Percentiles rank a stretch among this genome's conserved stretches.
These are phyloP conservation scores for Macrochelys suwanniensis DNA, from an alignment of 2,797 vertebrate genomes.

Conservation along the genomic window DNA sequence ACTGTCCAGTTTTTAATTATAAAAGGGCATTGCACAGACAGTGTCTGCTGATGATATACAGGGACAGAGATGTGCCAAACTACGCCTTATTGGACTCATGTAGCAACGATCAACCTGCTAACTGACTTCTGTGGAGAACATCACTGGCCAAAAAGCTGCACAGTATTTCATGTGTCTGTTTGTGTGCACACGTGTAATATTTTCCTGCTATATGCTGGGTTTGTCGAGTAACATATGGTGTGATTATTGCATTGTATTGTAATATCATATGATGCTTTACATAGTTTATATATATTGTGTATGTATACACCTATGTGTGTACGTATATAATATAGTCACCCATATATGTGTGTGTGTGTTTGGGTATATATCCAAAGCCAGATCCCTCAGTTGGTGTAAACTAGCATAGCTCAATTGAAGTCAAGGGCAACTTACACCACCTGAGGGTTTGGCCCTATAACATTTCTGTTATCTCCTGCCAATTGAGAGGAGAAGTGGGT, in stretches of 20 bases:
- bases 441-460: not conserved
- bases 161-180: not conserved
- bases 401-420: not conserved
- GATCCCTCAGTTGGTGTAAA: not conserved
- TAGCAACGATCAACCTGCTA: not conserved
- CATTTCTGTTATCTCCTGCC: not conserved
- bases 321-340: not conserved
- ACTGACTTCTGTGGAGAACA: not conserved
- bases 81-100: not conserved
- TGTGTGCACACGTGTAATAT: not conserved
- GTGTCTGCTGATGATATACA: slow-evolving; percentile 21
- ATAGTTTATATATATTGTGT: not conserved
- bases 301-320: not conserved
- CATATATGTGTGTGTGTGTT: not conserved
- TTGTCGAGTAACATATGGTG: not conserved
- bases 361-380: rapidly evolving
- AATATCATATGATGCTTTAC: rapidly evolving
- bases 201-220: not conserved
- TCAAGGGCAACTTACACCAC: not conserved
- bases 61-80: slow-evolving; percentile 9
- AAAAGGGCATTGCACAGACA: slow-evolving; percentile 22
- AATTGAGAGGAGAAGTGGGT: not conserved
- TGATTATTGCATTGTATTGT: not conserved
- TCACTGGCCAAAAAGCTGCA: not conserved
- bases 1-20: slow-evolving; percentile 52